Percentiles rank a stretch among this genome's conserved stretches.
These are phyloP conservation scores for Entomyzon cyanotis DNA, from an alignment of 2,113 vertebrate species.

Conservation along the genomic window DNA sequence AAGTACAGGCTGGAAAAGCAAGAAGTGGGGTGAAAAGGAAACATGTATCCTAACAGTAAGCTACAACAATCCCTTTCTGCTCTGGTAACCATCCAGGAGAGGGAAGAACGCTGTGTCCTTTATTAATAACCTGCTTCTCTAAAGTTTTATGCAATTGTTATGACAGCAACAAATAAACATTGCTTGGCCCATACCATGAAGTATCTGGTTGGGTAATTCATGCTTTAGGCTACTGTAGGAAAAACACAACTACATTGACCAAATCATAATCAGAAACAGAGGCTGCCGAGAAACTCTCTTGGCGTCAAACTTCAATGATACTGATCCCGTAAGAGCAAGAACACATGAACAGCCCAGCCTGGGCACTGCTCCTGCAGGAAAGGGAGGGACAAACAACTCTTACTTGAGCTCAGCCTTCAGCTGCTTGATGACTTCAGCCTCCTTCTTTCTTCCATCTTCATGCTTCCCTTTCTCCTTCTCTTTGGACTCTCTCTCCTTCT, in stretches of 20 bases:
- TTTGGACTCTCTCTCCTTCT: constrained; percentile 78
- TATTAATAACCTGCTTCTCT: background rate
- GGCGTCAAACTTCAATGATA: background rate
- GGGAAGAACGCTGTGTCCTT: background rate
- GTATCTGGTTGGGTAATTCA: background rate
- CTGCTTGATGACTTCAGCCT: constrained; percentile 89
- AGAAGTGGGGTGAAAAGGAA: background rate
- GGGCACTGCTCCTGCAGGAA: background rate
- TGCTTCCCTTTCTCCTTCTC: constrained; percentile 86
- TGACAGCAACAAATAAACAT: background rate
- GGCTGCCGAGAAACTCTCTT: background rate
- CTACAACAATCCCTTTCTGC: background rate
- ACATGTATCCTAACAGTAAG: background rate
- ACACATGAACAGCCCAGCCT: fast-evolving
- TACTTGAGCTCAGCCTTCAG: constrained; percentile 96
- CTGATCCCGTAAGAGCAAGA: fast-evolving
- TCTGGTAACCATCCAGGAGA: background rate
- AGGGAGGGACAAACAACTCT: background rate
- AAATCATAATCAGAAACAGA: background rate
- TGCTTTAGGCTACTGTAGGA: background rate
- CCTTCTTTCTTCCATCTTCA: constrained; percentile 84
- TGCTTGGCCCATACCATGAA: background rate
- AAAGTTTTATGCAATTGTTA: background rate
- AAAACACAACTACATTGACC: background rate
- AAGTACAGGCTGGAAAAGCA: background rate